Conservation (phyloP, 2,797 vertebrate species). For the Leucoraja ocellata region DNA sequence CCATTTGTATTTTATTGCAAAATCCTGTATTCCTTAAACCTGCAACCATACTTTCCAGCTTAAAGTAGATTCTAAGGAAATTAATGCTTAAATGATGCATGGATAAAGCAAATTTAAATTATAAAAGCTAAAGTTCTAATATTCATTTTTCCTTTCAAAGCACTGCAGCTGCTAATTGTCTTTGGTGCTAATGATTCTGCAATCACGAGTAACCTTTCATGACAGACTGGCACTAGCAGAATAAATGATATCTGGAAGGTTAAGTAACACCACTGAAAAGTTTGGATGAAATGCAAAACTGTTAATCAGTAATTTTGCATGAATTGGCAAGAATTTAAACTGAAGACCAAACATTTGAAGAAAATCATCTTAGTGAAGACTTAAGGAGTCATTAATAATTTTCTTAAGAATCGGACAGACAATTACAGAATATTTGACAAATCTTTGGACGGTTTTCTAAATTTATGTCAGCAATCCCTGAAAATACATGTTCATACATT, state of each 20-base stretch:
- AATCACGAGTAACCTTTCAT: neutral
- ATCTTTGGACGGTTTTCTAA: neutral
- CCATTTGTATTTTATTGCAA: neutral
- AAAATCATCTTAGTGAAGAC: neutral
- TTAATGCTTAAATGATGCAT: neutral
- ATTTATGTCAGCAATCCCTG: neutral
- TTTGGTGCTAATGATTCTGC: neutral
- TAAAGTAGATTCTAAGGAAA: neutral
- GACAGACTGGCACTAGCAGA: neutral
- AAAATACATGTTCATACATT: neutral
- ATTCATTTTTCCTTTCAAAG: neutral
- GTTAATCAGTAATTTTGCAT: neutral
- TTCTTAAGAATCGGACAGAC: neutral
- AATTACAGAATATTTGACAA: neutral
- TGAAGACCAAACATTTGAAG: neutral
- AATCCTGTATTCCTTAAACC: neutral
- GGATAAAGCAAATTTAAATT: neutral
- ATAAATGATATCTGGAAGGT: neutral
- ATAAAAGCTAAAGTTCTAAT: conserved; percentile 2
- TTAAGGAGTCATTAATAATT: neutral
- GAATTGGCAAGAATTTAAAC: neutral
- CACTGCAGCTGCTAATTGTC: neutral
- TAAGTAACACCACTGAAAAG: neutral
- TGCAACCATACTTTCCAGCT: neutral
- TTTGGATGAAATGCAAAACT: neutral